Percentiles rank a stretch among this genome's conserved stretches.
These are phyloP conservation scores for Drosophila seclusa DNA, from an alignment of 2,888 invertebrate species.

Conservation along the genomic window DNA sequence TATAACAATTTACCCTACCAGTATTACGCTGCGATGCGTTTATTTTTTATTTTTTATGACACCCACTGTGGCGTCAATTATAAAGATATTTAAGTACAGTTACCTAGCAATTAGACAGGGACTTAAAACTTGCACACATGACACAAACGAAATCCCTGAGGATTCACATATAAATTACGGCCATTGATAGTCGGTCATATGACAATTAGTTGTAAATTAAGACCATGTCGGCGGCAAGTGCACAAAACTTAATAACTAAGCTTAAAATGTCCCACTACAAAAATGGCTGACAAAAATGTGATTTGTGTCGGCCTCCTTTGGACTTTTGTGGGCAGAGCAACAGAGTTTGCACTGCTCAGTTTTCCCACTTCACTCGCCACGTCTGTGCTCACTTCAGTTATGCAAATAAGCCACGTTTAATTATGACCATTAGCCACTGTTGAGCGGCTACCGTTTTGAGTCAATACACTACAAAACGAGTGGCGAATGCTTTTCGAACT, in stretches of 20 bases:
- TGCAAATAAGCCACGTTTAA: conserved; percentile 79
- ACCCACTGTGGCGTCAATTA: conserved; percentile 77
- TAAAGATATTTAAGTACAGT: conserved; percentile 82
- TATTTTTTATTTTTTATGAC: conserved; percentile 58
- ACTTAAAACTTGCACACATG: conserved; percentile 41
- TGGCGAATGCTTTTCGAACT: conserved; percentile 15
- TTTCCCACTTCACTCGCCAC: conserved; percentile 20
- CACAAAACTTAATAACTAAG: conserved; percentile 23
- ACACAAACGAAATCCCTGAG: conserved; percentile 49
- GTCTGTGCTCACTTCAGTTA: conserved; percentile 59
- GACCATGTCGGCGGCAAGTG: conserved; percentile 39
- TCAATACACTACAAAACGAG: conserved; percentile 50
- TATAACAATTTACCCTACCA: conserved; percentile 51
- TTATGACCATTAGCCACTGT: conserved; percentile 82
- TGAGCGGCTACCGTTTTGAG: conserved; percentile 81
- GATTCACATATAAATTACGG: conserved; percentile 59
- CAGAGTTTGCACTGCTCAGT: conserved; percentile 33
- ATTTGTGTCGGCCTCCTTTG: conserved; percentile 30
- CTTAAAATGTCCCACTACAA: conserved; percentile 4
- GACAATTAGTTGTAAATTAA: conserved; percentile 83
- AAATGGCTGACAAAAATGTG: conserved; percentile 24
- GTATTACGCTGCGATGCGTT: conserved; percentile 69
- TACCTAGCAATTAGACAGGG: conserved; percentile 75
- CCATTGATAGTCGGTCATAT: conserved; percentile 79
- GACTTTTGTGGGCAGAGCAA: conserved; percentile 6